Evolutionary conservation across 2,113 vertebrate genomes (phyloP), one percentile per base, ranked within the genome.

Genomic region (Podarcis raffonei): DNA sequence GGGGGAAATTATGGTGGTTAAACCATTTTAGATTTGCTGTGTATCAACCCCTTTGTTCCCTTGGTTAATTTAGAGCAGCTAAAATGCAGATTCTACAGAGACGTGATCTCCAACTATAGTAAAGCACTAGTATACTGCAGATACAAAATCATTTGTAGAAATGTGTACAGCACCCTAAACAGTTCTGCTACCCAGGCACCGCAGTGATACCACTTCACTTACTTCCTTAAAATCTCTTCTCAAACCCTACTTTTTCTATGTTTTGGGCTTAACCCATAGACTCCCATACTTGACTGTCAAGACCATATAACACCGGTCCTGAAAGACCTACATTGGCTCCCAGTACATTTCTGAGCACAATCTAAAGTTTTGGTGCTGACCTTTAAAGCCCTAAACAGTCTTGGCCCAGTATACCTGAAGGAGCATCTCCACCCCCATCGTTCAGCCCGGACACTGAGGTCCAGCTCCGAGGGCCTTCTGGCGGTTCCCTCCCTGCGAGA

Each of bases 341-440:
- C 48, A 53, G 48, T 53, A 53, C 48, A 11, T 53, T 53, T 53
- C 48, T 12, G 48, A 53, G 48, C 48, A 53, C 48, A 53, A 53
- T 53, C 1, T 2, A 53, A 12, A 53, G 48, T 53, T 0, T 53
- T 0, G 48, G 48, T 53, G 48, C 48, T 53, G 48, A 53, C 11
- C 48, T 53, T 53, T 0, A 53, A 53, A 53, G 48, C 48, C 9
- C 9, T 53, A 53, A 53, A 53, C 9, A 0, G 48, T 0, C 48
- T 53, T 12, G 48, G 48, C 48, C 11, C 48, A 53, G 48, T 53
- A 9, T 53, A 53, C 48, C 9, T 53, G 48, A 53, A 53, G 48
- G 48, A 53, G 48, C 1, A 0, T 12, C 48, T 53, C 48, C 0
- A 48, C 8, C 42, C 42, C 42, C 42, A 48, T 48, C 8, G 0